phyloP scores from a whole-genome alignment of 2,888 invertebrate species.

The Barypeithes pellucidus region DNA sequence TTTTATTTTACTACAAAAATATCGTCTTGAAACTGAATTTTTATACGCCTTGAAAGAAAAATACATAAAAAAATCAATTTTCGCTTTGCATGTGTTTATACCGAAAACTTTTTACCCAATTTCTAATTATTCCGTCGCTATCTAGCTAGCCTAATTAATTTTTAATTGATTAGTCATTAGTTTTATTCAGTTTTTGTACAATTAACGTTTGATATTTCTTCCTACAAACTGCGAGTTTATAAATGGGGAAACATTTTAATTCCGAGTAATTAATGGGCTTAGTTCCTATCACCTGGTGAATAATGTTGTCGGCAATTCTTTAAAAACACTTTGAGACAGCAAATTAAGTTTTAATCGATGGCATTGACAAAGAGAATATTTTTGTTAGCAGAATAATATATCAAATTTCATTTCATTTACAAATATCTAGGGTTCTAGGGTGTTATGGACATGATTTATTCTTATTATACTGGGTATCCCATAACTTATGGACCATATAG shows the following conservation, averaged over 20 bases:
- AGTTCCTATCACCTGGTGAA: neutral
- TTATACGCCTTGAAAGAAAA: too few relatives aligned
- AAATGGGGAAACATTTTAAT: conserved; percentile 8
- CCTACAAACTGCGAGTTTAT: neutral
- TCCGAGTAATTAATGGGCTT: neutral
- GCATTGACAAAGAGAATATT: too few relatives aligned
- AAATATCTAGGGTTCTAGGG: too few relatives aligned
- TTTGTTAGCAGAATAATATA: too few relatives aligned
- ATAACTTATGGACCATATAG: too few relatives aligned
- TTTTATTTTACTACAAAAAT: too few relatives aligned
- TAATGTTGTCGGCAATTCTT: neutral
- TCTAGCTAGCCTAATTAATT: conserved; percentile 1
- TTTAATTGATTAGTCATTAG: conserved; percentile 15
- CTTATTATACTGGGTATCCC: too few relatives aligned
- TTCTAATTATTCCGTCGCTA: neutral
- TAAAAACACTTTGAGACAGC: neutral
- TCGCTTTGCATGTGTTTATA: neutral
- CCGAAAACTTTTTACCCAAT: neutral
- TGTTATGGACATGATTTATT: too few relatives aligned
- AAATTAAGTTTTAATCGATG: neutral
- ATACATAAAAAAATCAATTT: neutral
- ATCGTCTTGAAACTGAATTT: too few relatives aligned
- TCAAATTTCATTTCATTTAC: too few relatives aligned
- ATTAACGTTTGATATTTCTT: conserved; percentile 8
- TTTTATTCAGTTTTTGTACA: neutral